Evolutionary conservation across 2,797 vertebrate genomes (phyloP).

Genomic region (Danionella dracula): DNA sequence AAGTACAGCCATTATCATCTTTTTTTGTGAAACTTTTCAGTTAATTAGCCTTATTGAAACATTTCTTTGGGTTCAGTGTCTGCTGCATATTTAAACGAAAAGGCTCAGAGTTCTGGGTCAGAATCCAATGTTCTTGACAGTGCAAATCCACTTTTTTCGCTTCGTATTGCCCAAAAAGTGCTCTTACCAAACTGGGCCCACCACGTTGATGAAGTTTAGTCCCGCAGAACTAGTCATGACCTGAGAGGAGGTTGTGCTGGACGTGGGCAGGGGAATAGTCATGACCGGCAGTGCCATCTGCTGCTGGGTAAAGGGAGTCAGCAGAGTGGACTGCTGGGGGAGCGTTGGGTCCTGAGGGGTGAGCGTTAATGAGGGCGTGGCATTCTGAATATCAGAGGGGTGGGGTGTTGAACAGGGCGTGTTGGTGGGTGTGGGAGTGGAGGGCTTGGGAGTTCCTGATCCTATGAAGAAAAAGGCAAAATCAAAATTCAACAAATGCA

Average conservation of each 20-base stretch:
- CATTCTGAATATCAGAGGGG: conserved; percentile 79
- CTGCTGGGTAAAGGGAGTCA: conserved; percentile 89
- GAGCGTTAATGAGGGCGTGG: conserved; percentile 79
- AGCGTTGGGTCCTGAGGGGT: conserved; percentile 80
- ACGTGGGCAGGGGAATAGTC: conserved; percentile 91
- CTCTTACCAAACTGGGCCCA: conserved; percentile 93
- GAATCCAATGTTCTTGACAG: too few species aligned
- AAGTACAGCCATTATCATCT: too few species aligned
- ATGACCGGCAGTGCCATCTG: conserved; percentile 92
- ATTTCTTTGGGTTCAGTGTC: too few species aligned
- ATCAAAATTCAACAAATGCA: too few species aligned
- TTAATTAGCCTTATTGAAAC: too few species aligned
- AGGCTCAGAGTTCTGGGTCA: too few species aligned
- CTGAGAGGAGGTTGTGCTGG: conserved; percentile 83
- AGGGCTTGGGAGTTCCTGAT: conserved; percentile 96
- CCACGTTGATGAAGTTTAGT: conserved; percentile 95
- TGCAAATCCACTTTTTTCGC: too few species aligned
- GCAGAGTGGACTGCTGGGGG: conserved; percentile 82
- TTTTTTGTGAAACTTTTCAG: too few species aligned
- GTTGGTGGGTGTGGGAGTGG: conserved; percentile 91
- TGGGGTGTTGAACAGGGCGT: conserved; percentile 93
- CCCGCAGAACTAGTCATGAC: conserved; percentile 89
- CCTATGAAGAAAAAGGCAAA: conserved; percentile 62
- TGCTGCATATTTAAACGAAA: too few species aligned
- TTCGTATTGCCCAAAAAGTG: too few species aligned